Base-by-base conservation (phyloP, 1,140 invertebrate genomes). In the Megathymus violae region DNA sequence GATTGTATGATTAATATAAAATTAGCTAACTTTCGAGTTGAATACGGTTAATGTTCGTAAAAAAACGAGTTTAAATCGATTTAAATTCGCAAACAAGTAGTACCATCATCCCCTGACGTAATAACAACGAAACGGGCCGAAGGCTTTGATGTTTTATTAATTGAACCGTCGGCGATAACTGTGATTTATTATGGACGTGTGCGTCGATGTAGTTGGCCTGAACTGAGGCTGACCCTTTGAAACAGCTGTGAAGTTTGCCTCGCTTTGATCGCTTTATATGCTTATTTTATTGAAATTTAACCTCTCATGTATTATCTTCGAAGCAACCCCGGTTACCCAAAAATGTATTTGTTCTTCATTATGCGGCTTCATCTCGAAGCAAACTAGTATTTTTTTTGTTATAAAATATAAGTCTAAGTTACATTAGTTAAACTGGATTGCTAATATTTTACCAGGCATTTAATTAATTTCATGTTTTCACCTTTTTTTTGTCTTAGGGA, bases 131-230 rank as follows among this genome's bases (percentile, higher is more conserved):
- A 50, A 50, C 15, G 15, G 10, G 15, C 14, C 4, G 31, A 17
- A 50, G 47, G 47, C 47, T 36, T 36, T 50, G 47, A 50, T 50
- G 47, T 50, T 17, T 50, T 50, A 50, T 50, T 50, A 50, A 50
- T 50, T 50, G 47, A 27, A 34, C 46, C 22, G 31, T 27, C 27
- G 27, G 27, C 27, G 27, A 36, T 50, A 50, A 50, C 27, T 50
- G 14, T 51, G 27, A 51, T 51, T 51, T 51, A 51, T 51, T 51
- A 51, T 51, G 47, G 27, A 51, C 47, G 47, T 17, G 47, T n/a
- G n/a, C 7, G 15, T 16, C 9, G 27, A 50, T 36, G 47, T 11
- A 36, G 10, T 36, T 36, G n/a, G 47, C 11, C 16, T 1, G 15
- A 51, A 14, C 19, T 27, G 44, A 22, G 44, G 14, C 31, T 51